Base-by-base conservation (phyloP, 2,113 vertebrate species). In the Scalopus aquaticus region DNA sequence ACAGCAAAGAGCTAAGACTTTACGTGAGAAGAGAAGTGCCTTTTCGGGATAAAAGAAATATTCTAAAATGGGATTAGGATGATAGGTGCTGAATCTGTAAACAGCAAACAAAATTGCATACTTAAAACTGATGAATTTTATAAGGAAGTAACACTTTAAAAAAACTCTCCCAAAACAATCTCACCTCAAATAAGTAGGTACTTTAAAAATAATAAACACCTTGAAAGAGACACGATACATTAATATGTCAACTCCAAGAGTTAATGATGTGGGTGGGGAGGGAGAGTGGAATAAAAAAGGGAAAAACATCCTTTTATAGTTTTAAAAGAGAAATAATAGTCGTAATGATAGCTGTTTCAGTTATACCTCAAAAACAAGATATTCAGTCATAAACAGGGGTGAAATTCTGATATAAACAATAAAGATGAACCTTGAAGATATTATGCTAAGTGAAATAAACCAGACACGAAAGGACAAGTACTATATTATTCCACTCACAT, bases 101-200 rank as follows among this genome's bases (percentile, higher is more conserved):
- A 69, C 42, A 5, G 49, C 39, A 86, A 92, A 74, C 51, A 49
- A 22, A 65, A 49, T 8, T 62, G 0, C 37, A 83, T 15, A 77
- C 46, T 73, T 92, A 93, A 82, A 91, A 87, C n/a, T 51, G 35
- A 3, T 73, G 6, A 95, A 87, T 65, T 84, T 42, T 77, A 56
- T 74, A 67, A 67, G 35, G 15, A 67, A 32, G n/a, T 67, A 1
- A 67, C n/a, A n/a, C n/a, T n/a, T n/a, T n/a, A n/a, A n/a, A n/a
- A n/a, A n/a, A n/a, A n/a, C n/a, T n/a, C n/a, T n/a, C n/a, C n/a
- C n/a, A n/a, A n/a, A n/a, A n/a, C n/a, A n/a, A n/a, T n/a, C n/a
- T n/a, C n/a, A n/a, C n/a, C n/a, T n/a, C n/a, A n/a, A n/a, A n/a
- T n/a, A n/a, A n/a, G 46, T 6, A 44, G 54, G 56, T 83, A 28